phyloP scores from a whole-genome alignment of 2,113 vertebrate species.

The Pipra filicauda region DNA sequence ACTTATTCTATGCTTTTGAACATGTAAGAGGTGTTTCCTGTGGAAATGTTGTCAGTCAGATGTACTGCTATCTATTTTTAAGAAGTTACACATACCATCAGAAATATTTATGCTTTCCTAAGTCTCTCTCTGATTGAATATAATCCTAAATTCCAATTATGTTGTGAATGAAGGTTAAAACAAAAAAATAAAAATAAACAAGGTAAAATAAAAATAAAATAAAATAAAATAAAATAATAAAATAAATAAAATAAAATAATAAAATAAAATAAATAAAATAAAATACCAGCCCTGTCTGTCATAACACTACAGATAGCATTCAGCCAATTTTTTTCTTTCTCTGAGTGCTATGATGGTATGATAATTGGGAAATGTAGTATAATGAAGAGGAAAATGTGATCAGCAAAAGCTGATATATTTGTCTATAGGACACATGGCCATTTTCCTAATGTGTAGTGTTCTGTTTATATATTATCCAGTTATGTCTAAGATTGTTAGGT shows the following conservation, averaged over 20 bases:
- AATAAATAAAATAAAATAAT: not conserved
- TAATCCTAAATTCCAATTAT: not conserved
- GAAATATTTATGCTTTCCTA: not conserved
- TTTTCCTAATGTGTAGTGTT: not conserved
- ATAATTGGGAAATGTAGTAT: not conserved
- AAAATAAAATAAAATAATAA: not conserved
- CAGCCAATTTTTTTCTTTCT: not conserved
- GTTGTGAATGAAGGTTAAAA: not conserved
- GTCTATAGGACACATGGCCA: not conserved
- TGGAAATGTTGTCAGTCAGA: not conserved
- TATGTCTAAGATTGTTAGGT: not conserved
- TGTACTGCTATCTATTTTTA: not conserved
- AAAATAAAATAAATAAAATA: not conserved
- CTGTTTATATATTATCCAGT: not conserved
- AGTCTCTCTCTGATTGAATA: not conserved
- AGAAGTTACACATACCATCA: not conserved
- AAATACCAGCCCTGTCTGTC: not conserved
- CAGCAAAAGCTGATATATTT: not conserved
- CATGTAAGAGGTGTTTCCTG: accelerated
- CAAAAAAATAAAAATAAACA: not conserved
- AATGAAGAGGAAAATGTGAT: not conserved
- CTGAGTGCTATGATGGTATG: not conserved
- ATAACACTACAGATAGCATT: not conserved
- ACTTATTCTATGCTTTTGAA: not conserved
- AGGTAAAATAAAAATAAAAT: not conserved